phyloP scores from a whole-genome alignment of 2,113 vertebrate species.

The Protobothrops flavoviridis region DNA sequence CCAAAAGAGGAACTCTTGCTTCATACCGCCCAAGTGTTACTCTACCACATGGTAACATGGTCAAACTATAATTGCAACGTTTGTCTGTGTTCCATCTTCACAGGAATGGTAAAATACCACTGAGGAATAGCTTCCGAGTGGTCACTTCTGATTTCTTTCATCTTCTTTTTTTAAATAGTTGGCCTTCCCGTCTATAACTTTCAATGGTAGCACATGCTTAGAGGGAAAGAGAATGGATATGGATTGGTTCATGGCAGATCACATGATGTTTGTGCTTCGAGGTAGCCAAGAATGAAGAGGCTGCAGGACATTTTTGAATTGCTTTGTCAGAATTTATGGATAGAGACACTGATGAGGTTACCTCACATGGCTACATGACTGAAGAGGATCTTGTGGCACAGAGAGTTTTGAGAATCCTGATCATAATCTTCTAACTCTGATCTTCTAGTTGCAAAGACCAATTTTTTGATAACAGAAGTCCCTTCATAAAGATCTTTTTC shows the following conservation, averaged over 20 bases:
- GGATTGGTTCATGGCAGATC: not conserved
- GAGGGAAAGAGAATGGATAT: not conserved
- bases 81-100: not conserved
- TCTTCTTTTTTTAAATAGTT: not conserved
- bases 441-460: not conserved
- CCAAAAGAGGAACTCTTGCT: not conserved
- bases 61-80: not conserved
- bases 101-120: not conserved
- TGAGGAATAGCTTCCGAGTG: not conserved
- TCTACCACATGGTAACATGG: not conserved
- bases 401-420: not conserved
- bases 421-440: not conserved
- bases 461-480: not conserved
- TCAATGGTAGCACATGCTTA: not conserved
- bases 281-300: not conserved
- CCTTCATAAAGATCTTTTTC: not conserved
- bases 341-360: not conserved
- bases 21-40: not conserved
- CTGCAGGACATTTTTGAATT: not conserved
- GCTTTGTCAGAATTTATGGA: not conserved
- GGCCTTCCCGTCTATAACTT: not conserved
- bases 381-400: not conserved
- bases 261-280: not conserved
- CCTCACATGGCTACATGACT: not conserved
- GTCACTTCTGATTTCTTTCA: not conserved